phyloP scores from a whole-genome alignment of 2,888 invertebrate genomes.

The Cybosia mesomella region DNA sequence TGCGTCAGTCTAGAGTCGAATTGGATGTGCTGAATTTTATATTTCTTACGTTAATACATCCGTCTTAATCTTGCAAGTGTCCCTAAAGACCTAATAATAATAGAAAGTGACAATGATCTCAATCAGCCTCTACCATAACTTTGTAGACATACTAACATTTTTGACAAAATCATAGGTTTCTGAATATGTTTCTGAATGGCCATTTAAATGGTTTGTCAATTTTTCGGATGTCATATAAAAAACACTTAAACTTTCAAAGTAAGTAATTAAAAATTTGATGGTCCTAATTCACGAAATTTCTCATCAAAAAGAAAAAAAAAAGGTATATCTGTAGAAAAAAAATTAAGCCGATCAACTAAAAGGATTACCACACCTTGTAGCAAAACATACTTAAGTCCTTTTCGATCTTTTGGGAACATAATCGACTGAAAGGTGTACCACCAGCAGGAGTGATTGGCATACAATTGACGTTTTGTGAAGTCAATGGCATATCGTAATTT shows the following conservation, averaged over 20 bases:
- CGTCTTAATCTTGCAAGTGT: too few relatives aligned
- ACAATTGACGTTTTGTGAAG: conserved; percentile 51
- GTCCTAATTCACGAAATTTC: conserved; percentile 4
- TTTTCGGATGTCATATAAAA: background rate
- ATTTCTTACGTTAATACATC: too few relatives aligned
- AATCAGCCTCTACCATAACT: too few relatives aligned
- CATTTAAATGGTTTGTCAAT: conserved; percentile 1
- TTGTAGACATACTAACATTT: too few relatives aligned
- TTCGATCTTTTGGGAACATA: conserved; percentile 68
- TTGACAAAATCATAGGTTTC: background rate
- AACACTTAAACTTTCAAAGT: background rate
- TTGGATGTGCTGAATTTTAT: too few relatives aligned
- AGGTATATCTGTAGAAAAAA: conserved; percentile 23
- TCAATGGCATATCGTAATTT: conserved; percentile 57
- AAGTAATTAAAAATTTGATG: background rate
- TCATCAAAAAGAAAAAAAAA: background rate
- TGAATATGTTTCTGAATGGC: background rate
- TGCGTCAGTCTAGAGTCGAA: too few relatives aligned
- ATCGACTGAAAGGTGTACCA: conserved; percentile 63
- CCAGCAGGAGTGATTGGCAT: conserved; percentile 66
- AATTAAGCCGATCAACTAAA: conserved; percentile 53
- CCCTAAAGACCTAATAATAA: too few relatives aligned
- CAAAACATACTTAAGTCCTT: conserved; percentile 66
- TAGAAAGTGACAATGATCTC: too few relatives aligned
- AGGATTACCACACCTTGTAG: conserved; percentile 67